phyloP scores from a whole-genome alignment of 2,888 invertebrate species.

The Azorinus chamasolen region DNA sequence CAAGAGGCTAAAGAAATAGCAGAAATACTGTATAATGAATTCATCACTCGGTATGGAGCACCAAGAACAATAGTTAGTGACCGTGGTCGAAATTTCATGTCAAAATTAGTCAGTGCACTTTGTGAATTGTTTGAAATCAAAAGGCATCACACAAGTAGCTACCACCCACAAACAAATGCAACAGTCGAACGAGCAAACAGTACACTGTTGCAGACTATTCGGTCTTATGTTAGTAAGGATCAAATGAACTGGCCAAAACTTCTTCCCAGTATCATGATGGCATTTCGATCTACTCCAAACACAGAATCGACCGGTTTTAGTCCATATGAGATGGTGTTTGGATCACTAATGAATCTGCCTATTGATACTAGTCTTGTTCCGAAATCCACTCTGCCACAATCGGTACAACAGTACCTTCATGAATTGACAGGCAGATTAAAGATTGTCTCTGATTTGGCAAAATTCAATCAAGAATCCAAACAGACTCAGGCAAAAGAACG shows the following conservation, averaged over 20 bases:
- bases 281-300: constrained; percentile 41
- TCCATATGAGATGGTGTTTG: constrained; percentile 58
- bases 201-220: constrained; percentile 33
- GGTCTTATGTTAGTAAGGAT: constrained; percentile 47
- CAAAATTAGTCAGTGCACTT: constrained; percentile 52
- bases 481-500: constrained; percentile 35
- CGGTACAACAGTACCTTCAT: constrained; percentile 13
- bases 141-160: constrained; percentile 40
- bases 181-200: constrained; percentile 52
- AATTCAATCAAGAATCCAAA: constrained; percentile 22
- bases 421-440: constrained; percentile 34
- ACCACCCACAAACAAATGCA: constrained; percentile 46
- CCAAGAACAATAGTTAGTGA: constrained; percentile 39
- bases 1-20: constrained; percentile 50
- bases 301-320: constrained; percentile 50
- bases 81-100: constrained; percentile 48
- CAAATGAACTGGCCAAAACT: constrained; percentile 53
- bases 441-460: constrained; percentile 24
- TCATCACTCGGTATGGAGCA: constrained; percentile 57
- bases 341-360: constrained; percentile 45
- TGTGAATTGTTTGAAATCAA: constrained; percentile 52
- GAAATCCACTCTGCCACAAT: constrained; percentile 16
- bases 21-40: constrained; percentile 39
- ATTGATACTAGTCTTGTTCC: constrained; percentile 47
- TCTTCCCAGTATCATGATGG: constrained; percentile 47